These are phyloP conservation scores for Ptyas mucosa DNA, from an alignment of 2,113 vertebrate genomes.

Conservation along the genomic window DNA sequence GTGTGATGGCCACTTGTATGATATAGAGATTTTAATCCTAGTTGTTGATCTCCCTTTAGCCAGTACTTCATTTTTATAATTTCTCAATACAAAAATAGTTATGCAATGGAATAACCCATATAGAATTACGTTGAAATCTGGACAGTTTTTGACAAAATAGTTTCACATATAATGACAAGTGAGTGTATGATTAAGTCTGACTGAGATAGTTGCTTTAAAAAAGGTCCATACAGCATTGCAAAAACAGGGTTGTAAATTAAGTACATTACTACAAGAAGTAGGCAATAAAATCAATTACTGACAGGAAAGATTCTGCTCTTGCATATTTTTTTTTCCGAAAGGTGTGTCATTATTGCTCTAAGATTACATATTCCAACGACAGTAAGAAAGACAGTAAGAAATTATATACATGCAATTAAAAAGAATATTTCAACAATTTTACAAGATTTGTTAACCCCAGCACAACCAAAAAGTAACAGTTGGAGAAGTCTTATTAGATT, in stretches of 20 bases:
- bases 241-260: neutral
- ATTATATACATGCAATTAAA: neutral
- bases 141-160: neutral
- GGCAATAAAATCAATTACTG: neutral
- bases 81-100: neutral
- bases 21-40: neutral
- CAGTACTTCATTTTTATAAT: neutral
- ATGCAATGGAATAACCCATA: neutral
- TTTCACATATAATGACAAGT: neutral
- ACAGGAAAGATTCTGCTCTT: neutral
- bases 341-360: neutral
- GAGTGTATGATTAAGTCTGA: neutral
- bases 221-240: neutral
- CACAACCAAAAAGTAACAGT: neutral
- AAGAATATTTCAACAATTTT: neutral
- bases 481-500: neutral
- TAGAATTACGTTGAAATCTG: neutral
- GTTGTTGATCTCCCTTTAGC: neutral
- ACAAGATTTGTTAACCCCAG: neutral
- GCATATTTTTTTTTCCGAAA: neutral
- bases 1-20: neutral
- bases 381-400: neutral
- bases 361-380: neutral
- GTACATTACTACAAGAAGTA: neutral
- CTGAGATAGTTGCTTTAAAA: neutral